Conservation (phyloP, 1,140 invertebrate species). For the Calliopsis andreniformis region DNA sequence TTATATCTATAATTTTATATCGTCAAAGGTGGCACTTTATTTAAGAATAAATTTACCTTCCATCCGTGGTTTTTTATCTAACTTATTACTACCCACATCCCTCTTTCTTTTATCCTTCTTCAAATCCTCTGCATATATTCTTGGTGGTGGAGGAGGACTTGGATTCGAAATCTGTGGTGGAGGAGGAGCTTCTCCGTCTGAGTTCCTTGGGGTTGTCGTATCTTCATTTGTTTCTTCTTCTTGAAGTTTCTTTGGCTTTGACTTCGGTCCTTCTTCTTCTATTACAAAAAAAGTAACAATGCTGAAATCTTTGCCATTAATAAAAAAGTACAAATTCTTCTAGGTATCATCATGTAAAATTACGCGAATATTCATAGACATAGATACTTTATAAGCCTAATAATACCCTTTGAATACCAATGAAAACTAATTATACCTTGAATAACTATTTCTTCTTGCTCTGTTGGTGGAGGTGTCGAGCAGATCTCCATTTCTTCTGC, state of each 20-base stretch:
- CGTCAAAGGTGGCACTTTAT: too few relatives aligned
- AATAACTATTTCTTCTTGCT: slow-evolving; percentile 73
- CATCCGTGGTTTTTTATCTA: slow-evolving; percentile 53
- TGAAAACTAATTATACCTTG: slow-evolving; percentile 59
- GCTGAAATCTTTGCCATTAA: too few relatives aligned
- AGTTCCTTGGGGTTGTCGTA: neutral
- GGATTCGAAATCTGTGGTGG: slow-evolving; percentile 74
- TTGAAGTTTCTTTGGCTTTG: slow-evolving; percentile 38
- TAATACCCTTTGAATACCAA: neutral
- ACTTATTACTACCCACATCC: slow-evolving; percentile 52
- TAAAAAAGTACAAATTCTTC: too few relatives aligned
- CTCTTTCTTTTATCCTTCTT: slow-evolving; percentile 70
- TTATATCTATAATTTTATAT: too few relatives aligned
- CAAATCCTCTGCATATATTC: slow-evolving; percentile 75
- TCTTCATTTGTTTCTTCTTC: slow-evolving; percentile 30
- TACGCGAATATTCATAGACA: too few relatives aligned
- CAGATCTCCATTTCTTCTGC: slow-evolving; percentile 85
- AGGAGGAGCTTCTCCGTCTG: slow-evolving; percentile 60
- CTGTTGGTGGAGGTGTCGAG: slow-evolving; percentile 82
- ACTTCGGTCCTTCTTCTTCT: slow-evolving; percentile 50
- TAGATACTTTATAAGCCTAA: too few relatives aligned
- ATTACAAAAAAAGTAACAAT: neutral
- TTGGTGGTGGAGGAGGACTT: slow-evolving; percentile 76
- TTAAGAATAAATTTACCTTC: slow-evolving; percentile 39
- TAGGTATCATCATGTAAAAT: too few relatives aligned